These are phyloP conservation scores for Lepas anatifera DNA, from an alignment of 2,888 invertebrate species.

Conservation along the genomic window DNA sequence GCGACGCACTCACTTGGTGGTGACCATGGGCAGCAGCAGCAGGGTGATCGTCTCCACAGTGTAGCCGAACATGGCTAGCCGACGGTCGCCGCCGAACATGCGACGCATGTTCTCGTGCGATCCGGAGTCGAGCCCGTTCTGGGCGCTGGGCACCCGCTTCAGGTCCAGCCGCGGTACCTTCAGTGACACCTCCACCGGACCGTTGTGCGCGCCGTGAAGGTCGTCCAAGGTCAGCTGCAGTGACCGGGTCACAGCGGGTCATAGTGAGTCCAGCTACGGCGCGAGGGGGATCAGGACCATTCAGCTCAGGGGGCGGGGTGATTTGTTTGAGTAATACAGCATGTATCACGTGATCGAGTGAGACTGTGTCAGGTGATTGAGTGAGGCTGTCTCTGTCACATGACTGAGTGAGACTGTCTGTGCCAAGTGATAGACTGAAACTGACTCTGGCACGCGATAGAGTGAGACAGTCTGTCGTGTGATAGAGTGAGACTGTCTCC, in stretches of 20 bases:
- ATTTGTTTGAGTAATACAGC: too few relatives aligned
- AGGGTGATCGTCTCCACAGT: slow-evolving; percentile 90
- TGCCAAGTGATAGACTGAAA: too few relatives aligned
- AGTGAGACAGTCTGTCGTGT: too few relatives aligned
- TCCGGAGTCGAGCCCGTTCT: background rate
- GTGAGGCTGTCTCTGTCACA: too few relatives aligned
- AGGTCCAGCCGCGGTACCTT: slow-evolving; percentile 5
- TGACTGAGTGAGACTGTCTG: too few relatives aligned
- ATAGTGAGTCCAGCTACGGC: too few relatives aligned
- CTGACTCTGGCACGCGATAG: too few relatives aligned
- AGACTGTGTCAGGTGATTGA: too few relatives aligned
- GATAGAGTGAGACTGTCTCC: too few relatives aligned
- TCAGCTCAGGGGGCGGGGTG: too few relatives aligned
- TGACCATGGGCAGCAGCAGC: slow-evolving; percentile 90
- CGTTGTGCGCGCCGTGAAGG: slow-evolving; percentile 21
- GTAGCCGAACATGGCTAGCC: slow-evolving; percentile 83
- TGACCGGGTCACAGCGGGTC: background rate
- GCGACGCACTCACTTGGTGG: slow-evolving; percentile 63
- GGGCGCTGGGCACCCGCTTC: slow-evolving; percentile 7
- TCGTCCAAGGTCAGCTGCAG: slow-evolving; percentile 23
- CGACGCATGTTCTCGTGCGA: slow-evolving; percentile 25
- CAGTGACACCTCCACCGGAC: slow-evolving; percentile 4
- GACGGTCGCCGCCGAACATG: slow-evolving; percentile 54
- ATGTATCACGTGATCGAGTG: too few relatives aligned
- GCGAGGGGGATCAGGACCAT: too few relatives aligned